Percentiles rank a stretch among this genome's conserved stretches.
Evolutionary conservation across 2,797 vertebrate species (phyloP).

Genomic region (Typhlichthys eigenmanni): DNA sequence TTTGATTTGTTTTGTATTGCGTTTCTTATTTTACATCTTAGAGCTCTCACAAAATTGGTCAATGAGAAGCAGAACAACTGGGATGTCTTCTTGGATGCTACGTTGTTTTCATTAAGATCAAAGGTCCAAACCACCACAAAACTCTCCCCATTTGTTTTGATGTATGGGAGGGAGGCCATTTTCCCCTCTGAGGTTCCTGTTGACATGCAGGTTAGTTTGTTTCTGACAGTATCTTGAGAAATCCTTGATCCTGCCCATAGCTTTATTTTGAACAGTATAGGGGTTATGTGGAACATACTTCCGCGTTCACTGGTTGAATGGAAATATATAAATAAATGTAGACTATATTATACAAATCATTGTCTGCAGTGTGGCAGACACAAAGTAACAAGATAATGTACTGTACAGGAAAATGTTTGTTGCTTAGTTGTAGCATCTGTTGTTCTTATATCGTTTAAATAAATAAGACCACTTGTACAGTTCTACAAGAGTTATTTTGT

Average conservation of each 20-base stretch:
- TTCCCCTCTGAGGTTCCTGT: slow-evolving; percentile 33
- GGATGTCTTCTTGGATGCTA: slow-evolving; percentile 20
- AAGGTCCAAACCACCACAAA: slow-evolving; percentile 35
- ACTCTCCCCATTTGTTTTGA: slow-evolving; percentile 23
- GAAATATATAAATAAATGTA: no score
- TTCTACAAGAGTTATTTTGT: no score
- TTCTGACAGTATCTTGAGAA: slow-evolving; percentile 5
- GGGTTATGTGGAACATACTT: no score
- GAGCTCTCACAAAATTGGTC: slow-evolving; percentile 35
- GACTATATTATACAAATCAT: no score
- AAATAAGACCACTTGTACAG: no score
- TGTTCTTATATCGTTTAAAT: no score
- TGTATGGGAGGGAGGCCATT: slow-evolving; percentile 35
- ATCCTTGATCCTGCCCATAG: no score
- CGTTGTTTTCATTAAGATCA: slow-evolving; percentile 22
- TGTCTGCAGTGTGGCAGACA: no score
- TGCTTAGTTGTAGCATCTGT: no score
- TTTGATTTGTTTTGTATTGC: slow-evolving; percentile 1
- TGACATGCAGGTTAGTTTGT: slow-evolving; percentile 32
- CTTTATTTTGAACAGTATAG: not conserved
- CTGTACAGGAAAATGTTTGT: no score
- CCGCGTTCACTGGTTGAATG: no score
- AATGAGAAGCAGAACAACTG: slow-evolving; percentile 26
- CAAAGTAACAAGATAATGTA: no score
- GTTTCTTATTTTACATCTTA: slow-evolving; percentile 9